A percentile compares a stretch with the other conserved stretches of the same genome.
Evolutionary conservation across 2,797 vertebrate species (phyloP).

Genomic region (Fistularia commersonii): DNA sequence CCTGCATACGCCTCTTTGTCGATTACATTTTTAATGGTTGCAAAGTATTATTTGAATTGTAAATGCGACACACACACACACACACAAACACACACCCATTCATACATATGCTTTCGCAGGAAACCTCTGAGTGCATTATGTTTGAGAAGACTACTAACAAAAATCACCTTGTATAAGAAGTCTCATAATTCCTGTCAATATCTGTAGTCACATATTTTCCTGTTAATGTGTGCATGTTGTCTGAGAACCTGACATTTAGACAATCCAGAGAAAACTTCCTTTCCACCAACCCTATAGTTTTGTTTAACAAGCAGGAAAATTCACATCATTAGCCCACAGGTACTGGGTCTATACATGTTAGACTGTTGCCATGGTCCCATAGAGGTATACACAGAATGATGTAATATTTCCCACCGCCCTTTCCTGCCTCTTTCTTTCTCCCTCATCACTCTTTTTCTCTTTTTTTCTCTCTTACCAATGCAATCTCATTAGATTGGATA

Average conservation of each 20-base stretch:
- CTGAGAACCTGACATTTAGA: conserved; percentile 51
- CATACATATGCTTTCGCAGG: conserved; percentile 14
- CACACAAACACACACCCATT: conserved; percentile 3
- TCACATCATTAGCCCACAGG: conserved; percentile 17
- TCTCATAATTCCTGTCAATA: too few relatives aligned
- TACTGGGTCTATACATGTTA: conserved; percentile 38
- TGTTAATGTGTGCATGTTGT: conserved; percentile 34
- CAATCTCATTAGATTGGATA: conserved; percentile 72
- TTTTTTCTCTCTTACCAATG: conserved; percentile 48
- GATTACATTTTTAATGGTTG: conserved; percentile 7
- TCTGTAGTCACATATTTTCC: conserved; percentile 31
- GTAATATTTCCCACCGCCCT: conserved; percentile 52
- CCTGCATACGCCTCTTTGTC: conserved; percentile 45
- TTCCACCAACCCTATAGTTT: conserved; percentile 15
- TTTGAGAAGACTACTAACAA: conserved; percentile 1
- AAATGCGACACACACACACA: conserved; percentile 34
- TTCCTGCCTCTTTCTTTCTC: conserved; percentile 8
- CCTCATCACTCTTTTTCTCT: conserved; percentile 50
- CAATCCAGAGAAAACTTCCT: conserved; percentile 58
- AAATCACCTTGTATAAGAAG: conserved; percentile 29
- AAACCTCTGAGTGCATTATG: conserved; percentile 30
- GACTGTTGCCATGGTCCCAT: conserved; percentile 57
- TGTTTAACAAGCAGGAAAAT: conserved; percentile 55
- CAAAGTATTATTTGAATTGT: conserved; percentile 33
- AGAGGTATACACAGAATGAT: conserved; percentile 58